Base-by-base conservation (phyloP, 2,113 vertebrate genomes). In the Dipodomys spectabilis region DNA sequence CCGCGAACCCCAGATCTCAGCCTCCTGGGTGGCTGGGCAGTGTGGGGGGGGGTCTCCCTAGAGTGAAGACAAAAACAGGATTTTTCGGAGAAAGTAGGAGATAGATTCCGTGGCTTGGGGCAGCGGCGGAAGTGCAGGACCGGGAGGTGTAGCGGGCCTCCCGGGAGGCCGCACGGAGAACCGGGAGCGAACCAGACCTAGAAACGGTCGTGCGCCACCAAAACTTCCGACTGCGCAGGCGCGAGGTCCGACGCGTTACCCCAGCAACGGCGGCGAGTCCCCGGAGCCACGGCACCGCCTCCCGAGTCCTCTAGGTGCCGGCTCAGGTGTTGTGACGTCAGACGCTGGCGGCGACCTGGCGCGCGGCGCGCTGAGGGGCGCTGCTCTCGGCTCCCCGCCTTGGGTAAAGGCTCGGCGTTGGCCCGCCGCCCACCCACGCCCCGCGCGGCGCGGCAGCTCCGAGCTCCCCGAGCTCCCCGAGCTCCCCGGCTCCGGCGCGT, bases 341-440 rank as follows among this genome's bases (percentile, higher is more conserved):
- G 23, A 8, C 30, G 86, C 75, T 28, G 11, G 27, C 6, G 89
- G 6, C 15, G 22, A 15, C n/a, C 7, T 4, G 11, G 71, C 1
- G 6, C 8, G 5, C 2, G 8, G 35, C 18, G 0, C 32, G 0
- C 15, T 0, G 2, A 0, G 23, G 30, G 25, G 2, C 5, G 25
- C 16, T 0, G 7, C 6, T 57, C 0, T 8, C 15, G 6, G 69
- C 23, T 0, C 45, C 57, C 1, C 4, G 2, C 19, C 3, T 6
- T 15, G 0, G 10, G 16, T 16, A 11, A 25, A 15, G n/a, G 60
- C 25, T 19, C 25, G 13, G 19, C 39, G 19, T 8, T 1, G n/a
- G 2, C 25, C 13, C 1, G 12, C 7, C 27, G 27, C 30, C 16
- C 4, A 45, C 45, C 18, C 27, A 2, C 10, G 3, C 6, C 22